Base-by-base conservation (phyloP, 2,113 vertebrate species). In the Perca fluviatilis region DNA sequence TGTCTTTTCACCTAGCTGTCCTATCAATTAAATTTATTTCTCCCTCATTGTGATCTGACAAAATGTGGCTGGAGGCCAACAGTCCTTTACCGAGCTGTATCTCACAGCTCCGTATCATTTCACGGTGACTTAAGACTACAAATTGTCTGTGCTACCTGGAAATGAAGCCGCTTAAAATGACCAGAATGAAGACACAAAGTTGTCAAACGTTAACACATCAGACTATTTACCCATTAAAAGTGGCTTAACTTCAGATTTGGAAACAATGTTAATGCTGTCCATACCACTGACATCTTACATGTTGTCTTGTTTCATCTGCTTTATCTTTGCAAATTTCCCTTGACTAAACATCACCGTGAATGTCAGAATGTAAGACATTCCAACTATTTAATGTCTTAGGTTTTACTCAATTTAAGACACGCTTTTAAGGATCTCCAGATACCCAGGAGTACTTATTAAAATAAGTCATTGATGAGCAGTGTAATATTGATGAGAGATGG, bases 401-500 rank as follows among this genome's bases (percentile, higher is more conserved):
- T 66, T 84, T 43, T 30, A 40, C 30, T 68, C 15, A 43, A 57
- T 33, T 80, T 63, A 33, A 71, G 67, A 51, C 13, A 1, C 43
- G 18, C 40, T 70, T 78, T 85, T 71, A 71, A 47, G 30, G 33
- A 50, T 63, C 40, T 76, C 15, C 16, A 61, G 46, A 21, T 23
- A 79, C 19, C 8, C 51, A 80, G 12, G 21, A 40, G 51, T 53
- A 64, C 23, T 79, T 46, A 63, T 7, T 83, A 60, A 49, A 43
- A 80, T 76, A 14, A 80, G 54, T 61, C 60, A 83, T 68, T 69
- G 46, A 74, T 66, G 25, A 66, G 67, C 73, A 65, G 57, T 81
- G 69, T 62, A 81, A 79, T 86, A 84, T 64, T 86, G 64, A 82
- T 64, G 74, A 54, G 30, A 53, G 30, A 65, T 79, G 61, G 57